These are phyloP conservation scores for Danio aesculapii DNA, from an alignment of 2,797 vertebrate species.

Conservation along the genomic window DNA sequence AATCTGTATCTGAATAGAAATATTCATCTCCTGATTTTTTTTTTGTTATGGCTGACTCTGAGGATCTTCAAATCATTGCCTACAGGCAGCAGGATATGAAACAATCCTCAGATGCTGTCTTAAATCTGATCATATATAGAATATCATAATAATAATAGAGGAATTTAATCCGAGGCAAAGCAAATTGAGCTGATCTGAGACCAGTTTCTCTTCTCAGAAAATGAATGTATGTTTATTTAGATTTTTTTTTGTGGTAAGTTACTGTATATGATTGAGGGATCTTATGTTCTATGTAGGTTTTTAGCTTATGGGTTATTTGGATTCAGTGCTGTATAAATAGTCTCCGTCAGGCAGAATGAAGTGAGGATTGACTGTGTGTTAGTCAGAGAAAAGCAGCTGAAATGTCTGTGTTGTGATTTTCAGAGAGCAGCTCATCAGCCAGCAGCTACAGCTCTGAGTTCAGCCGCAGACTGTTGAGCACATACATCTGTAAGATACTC, in stretches of 20 bases:
- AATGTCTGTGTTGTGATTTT: constrained; percentile 54
- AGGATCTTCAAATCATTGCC: not conserved
- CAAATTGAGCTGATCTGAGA: not conserved
- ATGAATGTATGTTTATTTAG: not conserved
- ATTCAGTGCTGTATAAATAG: not conserved
- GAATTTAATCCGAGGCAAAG: not conserved
- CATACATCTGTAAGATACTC: constrained; percentile 90
- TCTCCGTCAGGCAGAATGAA: not conserved
- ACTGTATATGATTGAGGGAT: too few species aligned
- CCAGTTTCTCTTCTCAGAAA: not conserved
- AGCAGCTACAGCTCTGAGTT: constrained; percentile 94
- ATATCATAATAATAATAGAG: not conserved
- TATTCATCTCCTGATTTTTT: not conserved
- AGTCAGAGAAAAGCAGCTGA: not conserved
- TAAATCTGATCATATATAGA: not conserved
- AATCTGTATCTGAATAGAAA: not conserved
- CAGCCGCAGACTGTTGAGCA: constrained; percentile 92
- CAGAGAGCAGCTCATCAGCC: constrained; percentile 92
- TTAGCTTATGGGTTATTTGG: not conserved
- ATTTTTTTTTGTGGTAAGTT: too few species aligned
- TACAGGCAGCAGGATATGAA: not conserved
- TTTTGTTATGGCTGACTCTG: not conserved
- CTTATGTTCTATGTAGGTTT: not conserved
- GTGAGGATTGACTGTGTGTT: not conserved
- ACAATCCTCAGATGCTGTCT: not conserved